Base-by-base conservation (phyloP, 1,140 invertebrate genomes). In the Lepidurus packardi region DNA sequence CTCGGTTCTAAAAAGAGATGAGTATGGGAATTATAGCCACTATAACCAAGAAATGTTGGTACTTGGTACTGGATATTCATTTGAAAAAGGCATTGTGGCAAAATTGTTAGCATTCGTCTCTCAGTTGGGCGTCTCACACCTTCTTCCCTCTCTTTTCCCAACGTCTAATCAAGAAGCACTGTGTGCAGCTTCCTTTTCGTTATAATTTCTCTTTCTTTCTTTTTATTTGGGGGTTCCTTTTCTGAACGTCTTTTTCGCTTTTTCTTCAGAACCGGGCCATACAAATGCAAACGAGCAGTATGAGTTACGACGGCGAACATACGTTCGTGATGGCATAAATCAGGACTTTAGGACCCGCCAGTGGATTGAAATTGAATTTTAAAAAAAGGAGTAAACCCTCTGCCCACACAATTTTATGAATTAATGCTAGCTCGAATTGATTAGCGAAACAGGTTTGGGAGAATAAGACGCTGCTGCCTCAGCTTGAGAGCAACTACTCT, bases 81-180 rank as follows among this genome's bases (percentile, higher is more conserved):
- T 65, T 34, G 53, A 13, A 65, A 65, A 13, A 65, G 21, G 53
- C 53, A 65, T 65, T 65, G 53, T n/a, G 53, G 53, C 21, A 65
- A 65, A 65, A 13, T 7, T 65, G 53, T 65, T 13, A 65, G 53
- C 53, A 65, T 65, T 65, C 21, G 53, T 65, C 53, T 65, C 53
- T 65, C 53, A 65, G 53, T 65, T 65, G 53, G 53, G 53, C 53
- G 53, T 65, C 53, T 65, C n/a, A 65, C 53, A 65, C 53, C 53
- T 65, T 65, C 53, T 13, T 65, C 6, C 16, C 21, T 21, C 13
- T 65, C 10, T 65, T 21, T 65, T 6, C 16, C 53, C 53, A 65
- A 65, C 53, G 53, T n/a, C 53, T 65, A 65, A 65, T 65, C 53
- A 65, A 65, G 53, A 16, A 65, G 53, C 53, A 21, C 53, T 65